Percentiles rank a stretch among this genome's conserved stretches.
These are phyloP conservation scores for Dysdera silvatica DNA, from an alignment of 1,140 invertebrate genomes.

Conservation along the genomic window DNA sequence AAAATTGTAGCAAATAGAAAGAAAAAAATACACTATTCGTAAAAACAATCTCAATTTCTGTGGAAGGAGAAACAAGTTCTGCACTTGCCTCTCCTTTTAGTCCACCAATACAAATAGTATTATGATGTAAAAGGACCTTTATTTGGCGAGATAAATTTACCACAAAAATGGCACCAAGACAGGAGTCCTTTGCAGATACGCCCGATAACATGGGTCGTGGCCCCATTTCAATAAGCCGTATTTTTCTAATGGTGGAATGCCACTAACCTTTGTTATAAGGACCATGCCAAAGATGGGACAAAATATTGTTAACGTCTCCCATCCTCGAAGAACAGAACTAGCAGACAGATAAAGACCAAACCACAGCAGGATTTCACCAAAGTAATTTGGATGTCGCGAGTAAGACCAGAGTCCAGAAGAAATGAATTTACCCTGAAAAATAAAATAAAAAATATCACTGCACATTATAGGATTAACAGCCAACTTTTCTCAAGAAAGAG, in stretches of 20 bases:
- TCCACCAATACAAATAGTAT: too few relatives aligned
- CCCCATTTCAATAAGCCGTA: conserved; percentile 40
- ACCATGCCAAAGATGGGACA: conserved; percentile 40
- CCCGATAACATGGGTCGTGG: conserved; percentile 36
- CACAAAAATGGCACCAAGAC: conserved; percentile 40
- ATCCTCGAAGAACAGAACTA: conserved; percentile 68
- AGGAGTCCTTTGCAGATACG: conserved; percentile 39
- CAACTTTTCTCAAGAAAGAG: too few relatives aligned
- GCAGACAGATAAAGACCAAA: conserved; percentile 87
- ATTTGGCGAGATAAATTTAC: too few relatives aligned
- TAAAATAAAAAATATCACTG: too few relatives aligned
- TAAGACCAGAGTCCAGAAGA: conserved; percentile 71
- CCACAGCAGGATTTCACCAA: conserved; percentile 89
- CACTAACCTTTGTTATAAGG: conserved; percentile 40
- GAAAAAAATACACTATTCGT: too few relatives aligned
- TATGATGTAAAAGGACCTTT: too few relatives aligned
- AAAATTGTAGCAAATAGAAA: too few relatives aligned
- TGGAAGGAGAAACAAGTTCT: too few relatives aligned
- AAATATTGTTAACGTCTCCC: conserved; percentile 52
- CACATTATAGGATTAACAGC: too few relatives aligned
- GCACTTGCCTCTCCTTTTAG: too few relatives aligned
- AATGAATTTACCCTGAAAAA: conserved; percentile 37
- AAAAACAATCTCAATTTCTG: too few relatives aligned
- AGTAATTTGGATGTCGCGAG: conserved; percentile 89
- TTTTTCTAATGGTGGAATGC: conserved; percentile 41